phyloP scores from a whole-genome alignment of 92 coral and sea anemone species.

The Actinernus sp. region DNA sequence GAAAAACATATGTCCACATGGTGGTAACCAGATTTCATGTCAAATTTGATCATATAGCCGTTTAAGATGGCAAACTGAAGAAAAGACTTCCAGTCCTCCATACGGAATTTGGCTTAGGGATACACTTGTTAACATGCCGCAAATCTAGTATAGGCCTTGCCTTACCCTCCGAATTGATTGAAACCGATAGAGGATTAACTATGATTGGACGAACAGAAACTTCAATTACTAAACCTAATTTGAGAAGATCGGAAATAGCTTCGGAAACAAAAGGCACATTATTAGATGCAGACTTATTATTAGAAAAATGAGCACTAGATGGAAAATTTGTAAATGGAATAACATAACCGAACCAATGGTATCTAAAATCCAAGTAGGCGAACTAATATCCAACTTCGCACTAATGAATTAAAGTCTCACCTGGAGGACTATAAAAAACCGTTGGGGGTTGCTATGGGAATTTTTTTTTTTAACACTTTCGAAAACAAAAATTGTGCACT shows the following conservation, averaged over 20 bases:
- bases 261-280: background rate
- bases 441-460: too few relatives aligned
- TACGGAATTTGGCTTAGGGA: background rate
- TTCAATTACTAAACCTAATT: background rate
- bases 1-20: constrained; percentile 1
- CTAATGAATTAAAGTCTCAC: too few relatives aligned
- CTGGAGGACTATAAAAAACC: too few relatives aligned
- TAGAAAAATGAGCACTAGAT: background rate
- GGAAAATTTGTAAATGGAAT: too few relatives aligned
- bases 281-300: background rate
- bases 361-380: too few relatives aligned
- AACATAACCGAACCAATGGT: too few relatives aligned
- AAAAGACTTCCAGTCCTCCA: background rate
- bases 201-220: background rate
- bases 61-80: background rate
- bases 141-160: background rate
- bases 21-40: constrained; percentile 28
- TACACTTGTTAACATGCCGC: constrained; percentile 1
- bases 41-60: constrained; percentile 13
- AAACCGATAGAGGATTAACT: constrained; percentile 2
- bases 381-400: too few relatives aligned
- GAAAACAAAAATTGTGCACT: too few relatives aligned
- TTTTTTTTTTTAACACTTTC: too few relatives aligned
- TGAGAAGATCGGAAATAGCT: background rate
- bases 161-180: background rate